Conservation (phyloP, 2,797 vertebrate species). For the Odontamblyopus lacepedii region DNA sequence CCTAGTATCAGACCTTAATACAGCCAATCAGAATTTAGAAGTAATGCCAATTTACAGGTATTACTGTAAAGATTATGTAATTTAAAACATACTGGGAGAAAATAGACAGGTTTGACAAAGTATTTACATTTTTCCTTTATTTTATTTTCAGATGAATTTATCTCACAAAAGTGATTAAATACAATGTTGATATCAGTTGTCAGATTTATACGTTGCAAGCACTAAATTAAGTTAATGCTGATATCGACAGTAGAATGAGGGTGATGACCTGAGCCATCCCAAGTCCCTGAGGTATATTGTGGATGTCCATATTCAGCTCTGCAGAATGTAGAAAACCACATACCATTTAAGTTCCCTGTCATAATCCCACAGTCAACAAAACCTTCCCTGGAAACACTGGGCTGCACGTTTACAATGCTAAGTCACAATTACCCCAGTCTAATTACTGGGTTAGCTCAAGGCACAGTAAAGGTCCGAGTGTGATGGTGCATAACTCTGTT, state of each 20-base stretch:
- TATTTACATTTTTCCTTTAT: no score
- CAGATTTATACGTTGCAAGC: no score
- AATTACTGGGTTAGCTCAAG: constrained; percentile 65
- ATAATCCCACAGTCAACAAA: constrained; percentile 67
- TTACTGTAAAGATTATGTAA: not conserved
- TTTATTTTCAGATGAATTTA: no score
- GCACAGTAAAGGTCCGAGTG: constrained; percentile 29
- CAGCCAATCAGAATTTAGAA: not conserved
- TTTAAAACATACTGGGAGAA: not conserved
- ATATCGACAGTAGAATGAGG: constrained; percentile 5
- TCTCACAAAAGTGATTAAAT: no score
- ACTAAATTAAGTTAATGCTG: no score
- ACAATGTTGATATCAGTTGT: no score
- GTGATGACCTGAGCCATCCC: constrained; percentile 44
- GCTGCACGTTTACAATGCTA: constrained; percentile 62
- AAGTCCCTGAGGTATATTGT: constrained; percentile 58
- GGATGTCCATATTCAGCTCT: constrained; percentile 53
- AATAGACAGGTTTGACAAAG: no score
- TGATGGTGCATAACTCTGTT: constrained; percentile 52
- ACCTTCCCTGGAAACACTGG: constrained; percentile 66
- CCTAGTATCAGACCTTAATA: not conserved
- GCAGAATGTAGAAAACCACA: constrained; percentile 74
- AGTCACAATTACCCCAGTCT: constrained; percentile 66
- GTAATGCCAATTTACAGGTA: not conserved
- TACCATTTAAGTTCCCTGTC: constrained; percentile 64